Evolutionary conservation across 2,797 vertebrate genomes (phyloP).

Genomic region (Darevskia nairensis): DNA sequence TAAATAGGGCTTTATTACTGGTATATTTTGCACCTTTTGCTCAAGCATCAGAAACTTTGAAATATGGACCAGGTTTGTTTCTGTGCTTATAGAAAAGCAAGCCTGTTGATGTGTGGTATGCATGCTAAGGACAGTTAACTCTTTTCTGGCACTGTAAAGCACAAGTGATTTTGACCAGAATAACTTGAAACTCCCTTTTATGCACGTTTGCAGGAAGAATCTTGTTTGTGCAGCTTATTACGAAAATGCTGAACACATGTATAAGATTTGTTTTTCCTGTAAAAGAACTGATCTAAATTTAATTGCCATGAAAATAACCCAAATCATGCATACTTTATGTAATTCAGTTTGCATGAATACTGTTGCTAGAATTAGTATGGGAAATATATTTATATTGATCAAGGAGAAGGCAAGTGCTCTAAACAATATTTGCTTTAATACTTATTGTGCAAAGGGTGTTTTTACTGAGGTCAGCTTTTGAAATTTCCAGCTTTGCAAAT

Average conservation of each 20-base stretch:
- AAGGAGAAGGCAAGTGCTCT: constrained; percentile 29
- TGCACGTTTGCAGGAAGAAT: constrained; percentile 44
- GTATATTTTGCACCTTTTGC: constrained; percentile 54
- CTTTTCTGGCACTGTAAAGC: constrained; percentile 60
- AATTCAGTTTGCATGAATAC: constrained; percentile 56
- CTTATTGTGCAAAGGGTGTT: constrained; percentile 48
- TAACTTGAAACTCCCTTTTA: constrained; percentile 9
- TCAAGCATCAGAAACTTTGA: constrained; percentile 64
- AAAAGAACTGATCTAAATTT: constrained; percentile 59
- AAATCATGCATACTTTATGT: constrained; percentile 48
- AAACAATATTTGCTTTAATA: constrained; percentile 45
- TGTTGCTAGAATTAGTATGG: constrained; percentile 49
- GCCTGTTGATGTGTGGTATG: constrained; percentile 69
- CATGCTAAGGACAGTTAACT: constrained; percentile 66
- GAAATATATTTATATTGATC: constrained; percentile 46
- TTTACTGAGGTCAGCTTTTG: constrained; percentile 33
- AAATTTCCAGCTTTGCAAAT: constrained; percentile 28
- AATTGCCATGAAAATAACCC: constrained; percentile 60
- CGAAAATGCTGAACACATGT: constrained; percentile 59
- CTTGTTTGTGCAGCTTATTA: constrained; percentile 42
- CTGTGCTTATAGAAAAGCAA: constrained; percentile 66
- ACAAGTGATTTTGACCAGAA: constrained; percentile 44
- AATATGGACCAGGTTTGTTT: constrained; percentile 57
- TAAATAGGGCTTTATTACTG: constrained; percentile 44
- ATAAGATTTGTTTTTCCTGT: constrained; percentile 60